A percentile compares a stretch with the other conserved stretches of the same genome.
Evolutionary conservation across 2,113 vertebrate genomes (phyloP).

Genomic region (Dascyllus trimaculatus): DNA sequence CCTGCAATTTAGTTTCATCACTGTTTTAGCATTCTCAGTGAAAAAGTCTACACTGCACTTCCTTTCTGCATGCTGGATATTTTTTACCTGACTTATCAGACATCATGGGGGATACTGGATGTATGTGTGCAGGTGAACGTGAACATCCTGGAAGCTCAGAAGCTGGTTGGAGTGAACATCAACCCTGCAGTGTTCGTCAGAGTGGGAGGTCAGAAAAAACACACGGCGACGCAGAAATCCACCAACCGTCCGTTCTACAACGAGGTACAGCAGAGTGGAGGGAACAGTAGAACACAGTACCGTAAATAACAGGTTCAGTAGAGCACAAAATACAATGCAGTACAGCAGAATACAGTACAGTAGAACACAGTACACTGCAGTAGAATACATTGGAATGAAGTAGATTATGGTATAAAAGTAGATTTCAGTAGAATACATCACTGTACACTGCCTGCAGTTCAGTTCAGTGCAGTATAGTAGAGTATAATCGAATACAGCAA

Average conservation of each 20-base stretch:
- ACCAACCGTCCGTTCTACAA: slow-evolving; percentile 78
- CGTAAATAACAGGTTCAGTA: background rate
- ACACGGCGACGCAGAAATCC: slow-evolving; percentile 89
- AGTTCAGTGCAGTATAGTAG: no score
- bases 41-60: no score
- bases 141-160: slow-evolving; percentile 93
- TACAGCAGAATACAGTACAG: background rate
- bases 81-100: no score
- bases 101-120: background rate
- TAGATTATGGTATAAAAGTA: no score
- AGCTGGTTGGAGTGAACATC: slow-evolving; percentile 94
- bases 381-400: no score
- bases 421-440: no score
- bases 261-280: slow-evolving; percentile 58
- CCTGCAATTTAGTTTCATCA: no score
- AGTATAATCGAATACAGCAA: no score
- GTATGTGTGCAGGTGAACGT: slow-evolving; percentile 86
- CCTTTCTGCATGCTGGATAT: no score
- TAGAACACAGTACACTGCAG: no score
- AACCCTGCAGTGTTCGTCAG: slow-evolving; percentile 91
- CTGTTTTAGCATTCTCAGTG: no score
- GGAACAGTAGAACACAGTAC: background rate
- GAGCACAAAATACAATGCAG: background rate
- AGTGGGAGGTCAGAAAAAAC: slow-evolving; percentile 89
- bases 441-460: no score